phyloP scores from a whole-genome alignment of 2,797 vertebrate genomes.

The Xenopus petersii region DNA sequence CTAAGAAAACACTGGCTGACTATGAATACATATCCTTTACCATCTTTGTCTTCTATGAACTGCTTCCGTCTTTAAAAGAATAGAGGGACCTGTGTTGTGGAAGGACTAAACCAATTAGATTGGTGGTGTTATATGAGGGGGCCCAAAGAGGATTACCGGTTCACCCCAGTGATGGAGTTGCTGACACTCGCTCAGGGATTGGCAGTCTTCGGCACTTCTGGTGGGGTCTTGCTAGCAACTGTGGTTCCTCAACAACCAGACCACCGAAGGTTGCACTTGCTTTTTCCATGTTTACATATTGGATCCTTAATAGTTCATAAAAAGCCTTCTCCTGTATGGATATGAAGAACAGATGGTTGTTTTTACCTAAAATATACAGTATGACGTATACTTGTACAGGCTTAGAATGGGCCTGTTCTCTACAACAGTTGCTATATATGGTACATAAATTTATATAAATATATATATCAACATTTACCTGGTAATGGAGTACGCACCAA shows the following conservation, averaged over 20 bases:
- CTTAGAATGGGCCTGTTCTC: too few species aligned
- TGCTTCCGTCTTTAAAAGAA: conserved; percentile 29
- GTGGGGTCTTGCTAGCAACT: too few species aligned
- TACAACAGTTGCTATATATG: too few species aligned
- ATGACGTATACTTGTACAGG: too few species aligned
- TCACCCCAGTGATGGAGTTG: conserved; percentile 8
- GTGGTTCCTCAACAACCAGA: too few species aligned
- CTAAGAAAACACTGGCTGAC: conserved; percentile 42
- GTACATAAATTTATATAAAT: too few species aligned
- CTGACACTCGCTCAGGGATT: too few species aligned
- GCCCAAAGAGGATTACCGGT: neutral
- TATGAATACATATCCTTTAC: conserved; percentile 40
- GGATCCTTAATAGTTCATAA: neutral
- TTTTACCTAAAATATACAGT: too few species aligned
- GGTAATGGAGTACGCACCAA: neutral
- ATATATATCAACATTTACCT: neutral
- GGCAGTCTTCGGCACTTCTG: too few species aligned
- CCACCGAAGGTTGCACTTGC: too few species aligned
- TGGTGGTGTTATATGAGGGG: conserved; percentile 5
- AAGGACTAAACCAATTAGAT: conserved; percentile 21
- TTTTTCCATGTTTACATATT: conserved; percentile 12
- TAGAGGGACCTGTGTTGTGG: conserved; percentile 17
- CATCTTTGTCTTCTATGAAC: conserved; percentile 28
- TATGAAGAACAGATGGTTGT: too few species aligned
- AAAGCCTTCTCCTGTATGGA: neutral